Conservation (phyloP, 2,797 vertebrate genomes). For the Sebastes baramenuke region DNA sequence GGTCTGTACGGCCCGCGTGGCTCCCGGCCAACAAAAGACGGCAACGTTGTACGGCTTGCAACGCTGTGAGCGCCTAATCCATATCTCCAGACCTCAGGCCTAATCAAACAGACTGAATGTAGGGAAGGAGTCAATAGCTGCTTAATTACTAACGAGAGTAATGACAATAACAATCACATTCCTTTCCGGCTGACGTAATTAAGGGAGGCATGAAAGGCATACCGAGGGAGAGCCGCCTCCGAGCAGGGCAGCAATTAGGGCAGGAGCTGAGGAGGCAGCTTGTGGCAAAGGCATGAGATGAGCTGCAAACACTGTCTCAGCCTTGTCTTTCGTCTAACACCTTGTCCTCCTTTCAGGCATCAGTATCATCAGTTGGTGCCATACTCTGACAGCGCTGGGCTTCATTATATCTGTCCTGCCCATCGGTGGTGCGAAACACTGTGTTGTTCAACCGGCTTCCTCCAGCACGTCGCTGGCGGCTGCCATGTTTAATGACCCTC, state of each 20-base stretch:
- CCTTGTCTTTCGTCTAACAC: slow-evolving; percentile 45
- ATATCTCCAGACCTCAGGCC: slow-evolving; percentile 68
- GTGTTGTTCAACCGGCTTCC: slow-evolving; percentile 38
- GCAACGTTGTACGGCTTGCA: slow-evolving; percentile 1
- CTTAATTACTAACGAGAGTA: slow-evolving; percentile 78
- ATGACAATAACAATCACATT: slow-evolving; percentile 75
- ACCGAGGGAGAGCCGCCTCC: slow-evolving; percentile 66
- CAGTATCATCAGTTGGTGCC: slow-evolving; percentile 57
- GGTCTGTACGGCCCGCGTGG: neutral
- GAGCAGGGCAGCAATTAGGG: slow-evolving; percentile 76
- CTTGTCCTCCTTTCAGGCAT: slow-evolving; percentile 62
- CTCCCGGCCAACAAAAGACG: slow-evolving; percentile 17
- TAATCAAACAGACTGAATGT: slow-evolving; percentile 63
- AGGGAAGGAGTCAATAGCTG: slow-evolving; percentile 68
- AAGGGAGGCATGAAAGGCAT: slow-evolving; percentile 51
- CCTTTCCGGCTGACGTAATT: slow-evolving; percentile 68
- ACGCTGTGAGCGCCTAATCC: slow-evolving; percentile 48
- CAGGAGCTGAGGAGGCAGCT: slow-evolving; percentile 63
- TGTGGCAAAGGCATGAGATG: slow-evolving; percentile 47
- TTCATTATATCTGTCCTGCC: slow-evolving; percentile 62
- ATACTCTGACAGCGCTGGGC: slow-evolving; percentile 45
- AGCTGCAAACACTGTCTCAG: slow-evolving; percentile 50
- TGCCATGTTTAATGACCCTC: slow-evolving; percentile 75
- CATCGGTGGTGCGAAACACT: slow-evolving; percentile 32
- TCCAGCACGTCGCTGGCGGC: slow-evolving; percentile 39